These are phyloP conservation scores for Ceratothoa steindachneri DNA, from an alignment of 2,888 invertebrate genomes.

Conservation along the genomic window DNA sequence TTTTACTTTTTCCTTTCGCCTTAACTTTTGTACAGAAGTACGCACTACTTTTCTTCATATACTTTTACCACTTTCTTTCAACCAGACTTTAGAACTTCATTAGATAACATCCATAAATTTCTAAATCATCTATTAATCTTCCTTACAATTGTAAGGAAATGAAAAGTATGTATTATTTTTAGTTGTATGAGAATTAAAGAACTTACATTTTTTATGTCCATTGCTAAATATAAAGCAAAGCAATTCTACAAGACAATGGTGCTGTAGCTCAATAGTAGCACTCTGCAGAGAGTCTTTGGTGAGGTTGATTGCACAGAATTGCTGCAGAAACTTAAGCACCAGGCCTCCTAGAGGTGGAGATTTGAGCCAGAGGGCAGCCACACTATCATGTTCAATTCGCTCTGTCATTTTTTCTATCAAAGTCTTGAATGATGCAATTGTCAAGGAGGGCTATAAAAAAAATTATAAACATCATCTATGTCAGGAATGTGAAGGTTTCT, in stretches of 20 bases:
- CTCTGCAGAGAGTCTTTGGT: not conserved
- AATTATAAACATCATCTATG: too few relatives aligned
- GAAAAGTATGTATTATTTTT: too few relatives aligned
- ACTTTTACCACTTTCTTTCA: too few relatives aligned
- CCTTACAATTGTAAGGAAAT: too few relatives aligned
- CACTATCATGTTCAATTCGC: conserved; percentile 9
- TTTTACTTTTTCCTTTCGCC: too few relatives aligned
- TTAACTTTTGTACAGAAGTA: too few relatives aligned
- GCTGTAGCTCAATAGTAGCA: not conserved
- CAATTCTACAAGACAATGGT: conserved; percentile 25
- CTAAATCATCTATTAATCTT: not conserved
- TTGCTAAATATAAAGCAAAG: conserved; percentile 26
- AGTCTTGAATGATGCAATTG: not conserved
- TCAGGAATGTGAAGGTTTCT: too few relatives aligned
- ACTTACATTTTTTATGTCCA: too few relatives aligned
- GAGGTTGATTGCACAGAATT: conserved; percentile 20
- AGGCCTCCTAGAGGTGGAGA: conserved; percentile 24
- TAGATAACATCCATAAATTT: not conserved
- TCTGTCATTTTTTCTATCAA: conserved; percentile 26
- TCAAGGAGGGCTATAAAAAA: conserved; percentile 14
- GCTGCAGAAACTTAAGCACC: conserved; percentile 19
- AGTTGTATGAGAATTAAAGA: too few relatives aligned
- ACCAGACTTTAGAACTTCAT: too few relatives aligned
- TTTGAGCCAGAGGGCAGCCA: conserved; percentile 25
- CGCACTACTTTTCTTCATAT: too few relatives aligned